A percentile compares a stretch with the other conserved stretches of the same genome.
Conservation (phyloP, 2,888 invertebrate genomes). For the Netelia inedita region DNA sequence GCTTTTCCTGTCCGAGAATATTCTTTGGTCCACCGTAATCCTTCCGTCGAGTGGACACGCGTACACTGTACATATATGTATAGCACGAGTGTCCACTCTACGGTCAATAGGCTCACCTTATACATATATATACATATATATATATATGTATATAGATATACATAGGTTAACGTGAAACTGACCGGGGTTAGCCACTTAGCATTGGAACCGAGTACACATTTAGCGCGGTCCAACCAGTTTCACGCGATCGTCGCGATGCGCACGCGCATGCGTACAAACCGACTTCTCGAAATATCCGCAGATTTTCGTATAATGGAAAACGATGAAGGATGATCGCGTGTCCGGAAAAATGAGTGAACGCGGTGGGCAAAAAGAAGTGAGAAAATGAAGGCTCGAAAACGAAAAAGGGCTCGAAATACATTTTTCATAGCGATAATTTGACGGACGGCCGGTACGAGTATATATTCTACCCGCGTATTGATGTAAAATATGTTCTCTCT, state of each 20-base stretch:
- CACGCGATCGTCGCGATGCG: no score
- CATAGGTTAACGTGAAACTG: neutral
- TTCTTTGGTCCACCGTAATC: slow-evolving; percentile 56
- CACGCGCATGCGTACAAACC: no score
- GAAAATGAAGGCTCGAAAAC: slow-evolving; percentile 63
- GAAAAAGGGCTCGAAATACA: slow-evolving; percentile 57
- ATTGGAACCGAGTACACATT: no score
- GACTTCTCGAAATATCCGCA: slow-evolving; percentile 8
- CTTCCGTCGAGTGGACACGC: slow-evolving; percentile 42
- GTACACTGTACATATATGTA: slow-evolving; percentile 2
- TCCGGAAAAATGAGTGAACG: slow-evolving; percentile 47
- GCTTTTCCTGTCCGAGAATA: slow-evolving; percentile 38
- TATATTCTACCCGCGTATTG: slow-evolving; percentile 8
- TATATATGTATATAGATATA: neutral
- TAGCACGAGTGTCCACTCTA: slow-evolving; percentile 45
- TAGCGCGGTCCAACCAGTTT: no score
- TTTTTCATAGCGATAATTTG: slow-evolving; percentile 78
- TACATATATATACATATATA: neutral
- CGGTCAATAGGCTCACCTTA: slow-evolving; percentile 36
- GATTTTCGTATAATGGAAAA: slow-evolving; percentile 55
- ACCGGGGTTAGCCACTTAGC: no score
- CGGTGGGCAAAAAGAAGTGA: slow-evolving; percentile 40
- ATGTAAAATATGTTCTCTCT: slow-evolving; percentile 6
- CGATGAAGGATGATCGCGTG: slow-evolving; percentile 64
- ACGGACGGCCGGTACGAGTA: slow-evolving; percentile 72